phyloP scores from a whole-genome alignment of 2,888 invertebrate species.

The Volucella inanis region DNA sequence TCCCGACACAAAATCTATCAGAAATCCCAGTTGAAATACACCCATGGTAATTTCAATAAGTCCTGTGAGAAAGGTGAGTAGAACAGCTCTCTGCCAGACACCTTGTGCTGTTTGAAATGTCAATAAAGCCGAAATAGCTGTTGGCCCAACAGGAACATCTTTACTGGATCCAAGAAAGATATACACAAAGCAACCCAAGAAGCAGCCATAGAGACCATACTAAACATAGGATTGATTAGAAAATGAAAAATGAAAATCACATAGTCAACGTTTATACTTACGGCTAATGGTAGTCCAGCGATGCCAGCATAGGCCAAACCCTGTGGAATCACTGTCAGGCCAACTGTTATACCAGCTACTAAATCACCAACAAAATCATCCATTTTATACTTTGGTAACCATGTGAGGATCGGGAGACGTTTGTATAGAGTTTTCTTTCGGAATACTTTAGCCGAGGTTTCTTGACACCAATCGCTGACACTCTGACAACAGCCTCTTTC shows the following conservation, averaged over 20 bases:
- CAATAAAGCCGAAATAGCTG: slow-evolving; percentile 94
- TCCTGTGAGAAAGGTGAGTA: slow-evolving; percentile 90
- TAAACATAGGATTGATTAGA: slow-evolving; percentile 79
- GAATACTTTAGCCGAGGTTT: slow-evolving; percentile 84
- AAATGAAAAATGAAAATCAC: not conserved
- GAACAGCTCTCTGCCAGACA: slow-evolving; percentile 86
- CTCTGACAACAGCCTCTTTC: slow-evolving; percentile 77
- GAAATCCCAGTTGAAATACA: slow-evolving; percentile 91
- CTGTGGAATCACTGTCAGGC: slow-evolving; percentile 88
- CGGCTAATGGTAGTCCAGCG: slow-evolving; percentile 89
- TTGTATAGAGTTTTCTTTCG: slow-evolving; percentile 89
- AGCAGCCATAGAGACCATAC: slow-evolving; percentile 96
- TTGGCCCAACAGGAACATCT: slow-evolving; percentile 96
- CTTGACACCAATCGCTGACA: slow-evolving; percentile 77
- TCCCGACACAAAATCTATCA: slow-evolving; percentile 95
- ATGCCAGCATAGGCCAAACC: slow-evolving; percentile 92
- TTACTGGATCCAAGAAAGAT: slow-evolving; percentile 95
- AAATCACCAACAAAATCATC: slow-evolving; percentile 92
- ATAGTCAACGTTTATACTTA: slow-evolving; percentile 77
- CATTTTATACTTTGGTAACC: slow-evolving; percentile 91
- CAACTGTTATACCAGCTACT: slow-evolving; percentile 95
- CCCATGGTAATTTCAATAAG: slow-evolving; percentile 92
- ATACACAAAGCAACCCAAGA: slow-evolving; percentile 95
- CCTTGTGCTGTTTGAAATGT: slow-evolving; percentile 91
- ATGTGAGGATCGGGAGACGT: slow-evolving; percentile 89